Percentiles rank a stretch among this genome's conserved stretches.
Evolutionary conservation across 30 jellyfish, hydroid and myxozoan species (phyloP).

Genomic region (Hydractinia symbiolongicarpus): DNA sequence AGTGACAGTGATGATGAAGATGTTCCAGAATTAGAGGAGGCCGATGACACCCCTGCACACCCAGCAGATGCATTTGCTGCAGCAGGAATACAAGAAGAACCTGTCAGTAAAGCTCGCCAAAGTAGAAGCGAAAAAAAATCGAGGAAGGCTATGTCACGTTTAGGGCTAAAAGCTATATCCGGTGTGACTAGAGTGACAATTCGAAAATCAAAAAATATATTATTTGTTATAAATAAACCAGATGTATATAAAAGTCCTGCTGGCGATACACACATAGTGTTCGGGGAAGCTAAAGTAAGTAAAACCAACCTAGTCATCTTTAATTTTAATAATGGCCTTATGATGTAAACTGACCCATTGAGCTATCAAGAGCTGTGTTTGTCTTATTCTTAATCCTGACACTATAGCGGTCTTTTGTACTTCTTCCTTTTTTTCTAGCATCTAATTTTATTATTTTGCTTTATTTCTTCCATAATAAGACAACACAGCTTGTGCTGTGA

Average conservation of each 20-base stretch:
- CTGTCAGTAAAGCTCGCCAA: slow-evolving; percentile 93
- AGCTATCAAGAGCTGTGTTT: not conserved
- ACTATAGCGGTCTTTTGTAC: not conserved
- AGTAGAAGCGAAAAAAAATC: slow-evolving; percentile 98
- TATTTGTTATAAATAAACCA: slow-evolving; percentile 88
- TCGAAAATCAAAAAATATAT: slow-evolving; percentile 83
- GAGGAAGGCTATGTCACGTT: slow-evolving; percentile 84
- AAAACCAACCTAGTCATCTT: not conserved
- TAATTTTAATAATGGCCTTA: not conserved
- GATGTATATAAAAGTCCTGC: slow-evolving; percentile 99
- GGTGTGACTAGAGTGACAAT: slow-evolving; percentile 94
- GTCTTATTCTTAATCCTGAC: not conserved
- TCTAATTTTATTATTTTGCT: not conserved
- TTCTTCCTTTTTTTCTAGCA: slow-evolving; percentile 2
- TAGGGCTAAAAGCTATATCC: slow-evolving; percentile 85
- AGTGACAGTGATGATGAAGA: slow-evolving; percentile 91
- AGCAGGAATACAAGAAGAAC: slow-evolving; percentile 95
- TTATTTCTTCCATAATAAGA: not conserved
- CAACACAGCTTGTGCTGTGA: slow-evolving; percentile 8
- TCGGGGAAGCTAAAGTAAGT: slow-evolving; percentile 94
- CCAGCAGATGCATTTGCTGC: slow-evolving; percentile 87
- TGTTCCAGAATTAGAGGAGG: slow-evolving; percentile 73
- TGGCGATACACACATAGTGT: slow-evolving; percentile 87
- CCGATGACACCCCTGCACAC: slow-evolving; percentile 44
- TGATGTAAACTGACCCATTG: slow-evolving; percentile 15